A percentile compares a stretch with the other conserved stretches of the same genome.
Evolutionary conservation across 2,888 invertebrate genomes (phyloP).

Genomic region (Argyresthia goedartella): DNA sequence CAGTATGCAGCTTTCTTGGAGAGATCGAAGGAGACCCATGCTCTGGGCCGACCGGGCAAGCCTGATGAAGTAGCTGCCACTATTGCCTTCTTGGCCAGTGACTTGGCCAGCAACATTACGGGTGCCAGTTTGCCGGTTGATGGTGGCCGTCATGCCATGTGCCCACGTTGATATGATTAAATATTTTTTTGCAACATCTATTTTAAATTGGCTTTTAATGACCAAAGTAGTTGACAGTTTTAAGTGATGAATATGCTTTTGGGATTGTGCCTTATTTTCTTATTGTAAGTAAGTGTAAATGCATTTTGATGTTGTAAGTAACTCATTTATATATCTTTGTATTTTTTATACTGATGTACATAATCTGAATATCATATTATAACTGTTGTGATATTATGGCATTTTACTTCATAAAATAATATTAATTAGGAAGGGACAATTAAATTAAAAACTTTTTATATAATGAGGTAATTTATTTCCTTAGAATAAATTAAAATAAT

Average conservation of each 20-base stretch:
- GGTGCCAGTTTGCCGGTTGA: conserved; percentile 92
- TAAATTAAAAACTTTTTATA: conserved; percentile 8
- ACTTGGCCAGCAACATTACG: conserved; percentile 90
- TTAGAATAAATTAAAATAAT: conserved; percentile 20
- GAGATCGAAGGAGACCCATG: conserved; percentile 89
- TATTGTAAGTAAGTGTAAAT: background rate
- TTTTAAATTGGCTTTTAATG: conserved; percentile 4
- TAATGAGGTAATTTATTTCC: conserved; percentile 12
- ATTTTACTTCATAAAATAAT: conserved; percentile 3
- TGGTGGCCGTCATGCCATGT: conserved; percentile 95
- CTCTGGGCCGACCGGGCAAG: conserved; percentile 88
- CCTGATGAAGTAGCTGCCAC: conserved; percentile 89
- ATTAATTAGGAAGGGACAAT: background rate
- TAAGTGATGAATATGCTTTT: background rate
- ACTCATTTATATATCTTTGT: too few relatives aligned
- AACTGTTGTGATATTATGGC: conserved; percentile 4
- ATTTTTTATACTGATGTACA: too few relatives aligned
- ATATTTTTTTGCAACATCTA: background rate
- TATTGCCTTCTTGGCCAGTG: conserved; percentile 93
- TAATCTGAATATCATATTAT: background rate
- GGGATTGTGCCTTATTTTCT: background rate
- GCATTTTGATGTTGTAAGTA: conserved; percentile 4
- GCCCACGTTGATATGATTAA: conserved; percentile 81
- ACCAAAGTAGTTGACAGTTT: conserved; percentile 1
- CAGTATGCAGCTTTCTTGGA: conserved; percentile 88